phyloP scores from a whole-genome alignment of 2,888 invertebrate genomes.

The Machimus atricapillus region DNA sequence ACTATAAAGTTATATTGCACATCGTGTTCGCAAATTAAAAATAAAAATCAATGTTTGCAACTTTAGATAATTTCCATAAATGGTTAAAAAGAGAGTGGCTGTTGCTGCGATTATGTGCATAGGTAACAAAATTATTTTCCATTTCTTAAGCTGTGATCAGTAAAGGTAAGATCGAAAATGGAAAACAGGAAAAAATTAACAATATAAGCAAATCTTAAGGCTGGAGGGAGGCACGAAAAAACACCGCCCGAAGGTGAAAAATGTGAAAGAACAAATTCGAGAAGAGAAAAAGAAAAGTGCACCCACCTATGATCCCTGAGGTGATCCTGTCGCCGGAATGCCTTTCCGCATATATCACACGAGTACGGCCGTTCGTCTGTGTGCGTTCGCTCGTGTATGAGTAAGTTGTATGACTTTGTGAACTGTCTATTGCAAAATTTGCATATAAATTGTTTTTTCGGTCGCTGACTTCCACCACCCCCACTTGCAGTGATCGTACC shows the following conservation, averaged over 20 bases:
- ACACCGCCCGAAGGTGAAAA: neutral
- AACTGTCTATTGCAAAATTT: slow-evolving; percentile 98
- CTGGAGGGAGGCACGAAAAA: neutral
- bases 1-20: neutral
- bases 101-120: neutral
- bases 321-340: slow-evolving; percentile 96
- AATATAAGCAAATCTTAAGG: neutral
- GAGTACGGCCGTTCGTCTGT: slow-evolving; percentile 97
- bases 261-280: neutral
- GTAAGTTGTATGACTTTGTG: slow-evolving; percentile 93
- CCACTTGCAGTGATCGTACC: slow-evolving; percentile 50
- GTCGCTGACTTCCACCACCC: slow-evolving; percentile 65
- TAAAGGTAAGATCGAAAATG: neutral
- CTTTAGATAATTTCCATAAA: neutral
- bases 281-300: neutral
- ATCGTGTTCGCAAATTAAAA: neutral
- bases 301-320: slow-evolving; percentile 89
- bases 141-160: neutral
- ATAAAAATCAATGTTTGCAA: neutral
- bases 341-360: slow-evolving; percentile 97
- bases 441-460: slow-evolving; percentile 99
- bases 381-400: slow-evolving; percentile 97
- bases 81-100: neutral
- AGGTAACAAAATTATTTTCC: neutral
- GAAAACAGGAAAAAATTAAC: neutral